phyloP scores from a whole-genome alignment of 2,888 invertebrate species.

The Eremobia ochroleuca region DNA sequence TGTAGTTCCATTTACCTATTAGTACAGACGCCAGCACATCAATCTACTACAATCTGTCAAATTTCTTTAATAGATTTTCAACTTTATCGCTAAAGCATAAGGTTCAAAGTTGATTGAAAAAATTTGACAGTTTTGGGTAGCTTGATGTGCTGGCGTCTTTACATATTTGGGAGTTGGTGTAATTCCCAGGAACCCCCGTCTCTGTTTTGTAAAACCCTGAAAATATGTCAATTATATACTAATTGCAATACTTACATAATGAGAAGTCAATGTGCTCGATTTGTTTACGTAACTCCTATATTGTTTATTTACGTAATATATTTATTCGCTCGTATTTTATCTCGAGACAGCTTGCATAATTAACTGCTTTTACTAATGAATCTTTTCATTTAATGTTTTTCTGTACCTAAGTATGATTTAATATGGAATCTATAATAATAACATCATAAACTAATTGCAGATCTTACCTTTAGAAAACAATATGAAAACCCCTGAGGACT shows the following conservation, averaged over 20 bases:
- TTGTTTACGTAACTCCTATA: background rate
- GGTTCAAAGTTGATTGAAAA: no score
- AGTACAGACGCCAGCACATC: no score
- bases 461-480: constrained; percentile 97
- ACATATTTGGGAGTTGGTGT: no score
- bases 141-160: no score
- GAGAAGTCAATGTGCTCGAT: constrained; percentile 5
- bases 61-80: no score
- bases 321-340: constrained; percentile 27
- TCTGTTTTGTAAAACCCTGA: background rate
- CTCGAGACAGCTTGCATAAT: constrained; percentile 18
- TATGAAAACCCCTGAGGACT: constrained; percentile 96
- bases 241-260: background rate
- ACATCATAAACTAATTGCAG: constrained; percentile 81
- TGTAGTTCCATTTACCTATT: background rate
- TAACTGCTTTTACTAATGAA: constrained; percentile 38
- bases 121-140: no score
- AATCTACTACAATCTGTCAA: no score
- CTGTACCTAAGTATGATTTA: background rate
- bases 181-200: no score
- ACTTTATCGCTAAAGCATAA: no score
- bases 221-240: background rate
- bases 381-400: constrained; percentile 2
- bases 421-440: constrained; percentile 25
- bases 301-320: constrained; percentile 19